These are phyloP conservation scores for Candidula unifasciata DNA, from an alignment of 2,888 invertebrate genomes.

Conservation along the genomic window DNA sequence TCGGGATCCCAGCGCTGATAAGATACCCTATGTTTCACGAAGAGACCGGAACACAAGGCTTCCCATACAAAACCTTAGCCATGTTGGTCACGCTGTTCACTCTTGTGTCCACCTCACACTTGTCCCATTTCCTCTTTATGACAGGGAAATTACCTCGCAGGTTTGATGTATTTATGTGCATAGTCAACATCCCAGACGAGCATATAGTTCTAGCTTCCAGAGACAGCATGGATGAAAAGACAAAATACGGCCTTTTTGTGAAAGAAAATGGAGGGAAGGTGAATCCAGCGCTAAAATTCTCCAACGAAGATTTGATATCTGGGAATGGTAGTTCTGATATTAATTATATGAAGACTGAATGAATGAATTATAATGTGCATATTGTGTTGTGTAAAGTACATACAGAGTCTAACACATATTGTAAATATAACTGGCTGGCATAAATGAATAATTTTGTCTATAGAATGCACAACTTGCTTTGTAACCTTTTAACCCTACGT, in stretches of 20 bases:
- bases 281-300: constrained; percentile 76
- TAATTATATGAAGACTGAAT: too few species aligned
- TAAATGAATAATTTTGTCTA: too few species aligned
- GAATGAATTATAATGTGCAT: too few species aligned
- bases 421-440: too few species aligned
- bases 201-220: constrained; percentile 71
- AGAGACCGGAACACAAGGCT: constrained; percentile 83
- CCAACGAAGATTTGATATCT: constrained; percentile 69
- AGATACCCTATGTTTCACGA: constrained; percentile 74
- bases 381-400: too few species aligned
- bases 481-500: too few species aligned
- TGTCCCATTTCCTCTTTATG: constrained; percentile 88
- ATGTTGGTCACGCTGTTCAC: constrained; percentile 84
- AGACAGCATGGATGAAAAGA: constrained; percentile 69
- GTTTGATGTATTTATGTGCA: constrained; percentile 86
- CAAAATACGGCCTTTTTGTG: constrained; percentile 67
- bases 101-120: constrained; percentile 72
- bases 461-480: too few species aligned
- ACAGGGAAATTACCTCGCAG: constrained; percentile 89
- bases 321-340: constrained; percentile 24
- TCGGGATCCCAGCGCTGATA: constrained; percentile 72
- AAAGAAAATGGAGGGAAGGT: constrained; percentile 73
- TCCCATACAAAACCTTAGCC: constrained; percentile 97
- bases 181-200: constrained; percentile 97
- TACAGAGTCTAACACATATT: too few species aligned